Percentiles rank a stretch among this genome's conserved stretches.
phyloP scores from a whole-genome alignment of 2,113 vertebrate species.

The Meriones unguiculatus region DNA sequence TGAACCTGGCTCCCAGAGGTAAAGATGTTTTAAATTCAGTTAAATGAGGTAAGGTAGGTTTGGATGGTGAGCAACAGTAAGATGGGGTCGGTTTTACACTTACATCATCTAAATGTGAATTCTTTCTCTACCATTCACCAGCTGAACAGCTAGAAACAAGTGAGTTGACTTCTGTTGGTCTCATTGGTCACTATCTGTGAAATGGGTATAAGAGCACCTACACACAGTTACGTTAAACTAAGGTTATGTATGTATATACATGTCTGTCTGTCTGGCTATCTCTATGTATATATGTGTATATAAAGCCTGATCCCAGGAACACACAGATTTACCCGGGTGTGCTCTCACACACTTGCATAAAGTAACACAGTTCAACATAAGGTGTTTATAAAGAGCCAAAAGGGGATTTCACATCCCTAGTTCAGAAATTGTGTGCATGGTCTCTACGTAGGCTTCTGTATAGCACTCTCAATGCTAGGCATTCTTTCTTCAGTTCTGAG shows the following conservation, averaged over 20 bases:
- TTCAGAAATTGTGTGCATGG: background rate
- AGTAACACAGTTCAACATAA: background rate
- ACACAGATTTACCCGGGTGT: background rate
- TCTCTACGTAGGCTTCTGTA: background rate
- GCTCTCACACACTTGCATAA: background rate
- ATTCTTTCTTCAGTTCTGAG: background rate
- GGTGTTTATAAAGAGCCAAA: background rate
- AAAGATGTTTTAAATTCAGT: background rate
- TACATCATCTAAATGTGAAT: background rate
- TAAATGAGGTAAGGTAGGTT: background rate
- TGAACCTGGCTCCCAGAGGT: background rate
- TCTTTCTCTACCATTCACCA: background rate
- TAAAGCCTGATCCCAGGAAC: background rate
- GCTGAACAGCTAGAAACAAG: background rate
- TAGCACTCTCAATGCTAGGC: background rate
- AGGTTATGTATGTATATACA: background rate
- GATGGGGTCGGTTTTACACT: background rate
- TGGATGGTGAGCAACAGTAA: background rate
- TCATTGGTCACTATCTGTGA: conserved; percentile 47
- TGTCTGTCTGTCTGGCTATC: background rate
- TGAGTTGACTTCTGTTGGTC: background rate
- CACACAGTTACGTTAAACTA: background rate
- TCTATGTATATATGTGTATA: background rate
- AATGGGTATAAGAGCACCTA: background rate
- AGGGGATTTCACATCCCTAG: background rate